Evolutionary conservation across 2,888 invertebrate species (phyloP), one percentile per base, ranked within the genome.

Genomic region (Acanthosepion lycidas): DNA sequence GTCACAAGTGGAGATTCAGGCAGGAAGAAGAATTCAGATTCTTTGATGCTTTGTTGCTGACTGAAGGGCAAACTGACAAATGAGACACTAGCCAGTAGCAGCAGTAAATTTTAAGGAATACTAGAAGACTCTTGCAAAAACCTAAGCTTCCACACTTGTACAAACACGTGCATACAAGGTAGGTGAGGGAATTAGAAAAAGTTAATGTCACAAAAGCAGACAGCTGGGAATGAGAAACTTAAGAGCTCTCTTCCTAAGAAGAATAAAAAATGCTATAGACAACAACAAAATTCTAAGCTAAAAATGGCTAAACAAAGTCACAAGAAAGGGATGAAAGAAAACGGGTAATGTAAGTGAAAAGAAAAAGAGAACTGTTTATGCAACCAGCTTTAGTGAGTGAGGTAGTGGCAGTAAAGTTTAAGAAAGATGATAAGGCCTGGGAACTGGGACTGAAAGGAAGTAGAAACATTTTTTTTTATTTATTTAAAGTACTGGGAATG

Each of bases 151-250:
- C n/a, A n/a, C n/a, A 78, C 78, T 78, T 78, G 78, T 78, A 78
- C 15, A n/a, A n/a, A n/a, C 78, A 78, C 33, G n/a, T 78, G n/a
- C 78, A n/a, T 15, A n/a, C 33, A n/a, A n/a, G n/a, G 78, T n/a
- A n/a, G n/a, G 15, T 15, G 78, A 12, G 78, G 12, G 78, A n/a
- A 33, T 8, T 78, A 23, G 15, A n/a, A n/a, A n/a, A 78, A 78
- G 78, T 33, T 33, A n/a, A 78, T 78, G 28, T 78, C 78, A 78
- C 15, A 78, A n/a, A 78, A 78, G 78, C n/a, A 78, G 78, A 78
- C n/a, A 78, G 78, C n/a, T 78, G n/a, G 78, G 78, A 78, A 78
- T 78, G n/a, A 78, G 78, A 78, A 78, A n/a, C 78, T 78, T 78
- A 78, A 78, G 78, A 78, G 5, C 23, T 78, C 78, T n/a, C 18